A percentile compares a stretch with the other conserved stretches of the same genome.
These are phyloP conservation scores for Sphyrna mokarran DNA, from an alignment of 2,113 vertebrate genomes.

Conservation along the genomic window DNA sequence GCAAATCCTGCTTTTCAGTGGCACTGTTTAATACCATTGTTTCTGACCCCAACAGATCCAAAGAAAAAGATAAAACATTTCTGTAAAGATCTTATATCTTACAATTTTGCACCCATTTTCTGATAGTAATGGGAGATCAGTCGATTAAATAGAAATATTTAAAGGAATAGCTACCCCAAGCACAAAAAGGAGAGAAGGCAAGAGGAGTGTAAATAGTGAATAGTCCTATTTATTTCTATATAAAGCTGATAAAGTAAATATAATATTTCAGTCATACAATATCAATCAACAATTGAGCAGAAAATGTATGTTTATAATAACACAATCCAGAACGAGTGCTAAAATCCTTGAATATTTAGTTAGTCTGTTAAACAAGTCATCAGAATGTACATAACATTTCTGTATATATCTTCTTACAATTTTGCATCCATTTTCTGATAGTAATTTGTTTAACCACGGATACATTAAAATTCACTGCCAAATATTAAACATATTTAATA, in stretches of 20 bases:
- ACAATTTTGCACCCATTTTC: not conserved
- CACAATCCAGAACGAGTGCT: not conserved
- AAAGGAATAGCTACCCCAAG: not conserved
- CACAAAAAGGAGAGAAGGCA: not conserved
- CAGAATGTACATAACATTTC: not conserved
- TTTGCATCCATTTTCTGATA: not conserved
- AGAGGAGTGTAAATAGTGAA: not conserved
- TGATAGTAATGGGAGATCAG: not conserved
- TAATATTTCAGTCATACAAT: not conserved
- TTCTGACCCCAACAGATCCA: not conserved
- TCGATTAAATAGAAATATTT: not conserved
- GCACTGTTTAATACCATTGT: not conserved
- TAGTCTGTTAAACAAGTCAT: not conserved
- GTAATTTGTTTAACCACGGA: not conserved
- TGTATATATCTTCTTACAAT: no score
- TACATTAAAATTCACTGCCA: not conserved
- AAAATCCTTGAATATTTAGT: not conserved
- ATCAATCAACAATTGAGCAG: slow-evolving; percentile 21
- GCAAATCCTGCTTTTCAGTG: not conserved
- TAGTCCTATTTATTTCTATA: not conserved
- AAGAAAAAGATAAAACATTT: not conserved
- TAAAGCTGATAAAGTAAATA: slow-evolving; percentile 2
- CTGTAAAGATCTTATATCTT: not conserved
- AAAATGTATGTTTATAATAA: slow-evolving; percentile 1
- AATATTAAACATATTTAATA: not conserved